phyloP scores from a whole-genome alignment of 2,113 vertebrate genomes.

The Rhizomys pruinosus region DNA sequence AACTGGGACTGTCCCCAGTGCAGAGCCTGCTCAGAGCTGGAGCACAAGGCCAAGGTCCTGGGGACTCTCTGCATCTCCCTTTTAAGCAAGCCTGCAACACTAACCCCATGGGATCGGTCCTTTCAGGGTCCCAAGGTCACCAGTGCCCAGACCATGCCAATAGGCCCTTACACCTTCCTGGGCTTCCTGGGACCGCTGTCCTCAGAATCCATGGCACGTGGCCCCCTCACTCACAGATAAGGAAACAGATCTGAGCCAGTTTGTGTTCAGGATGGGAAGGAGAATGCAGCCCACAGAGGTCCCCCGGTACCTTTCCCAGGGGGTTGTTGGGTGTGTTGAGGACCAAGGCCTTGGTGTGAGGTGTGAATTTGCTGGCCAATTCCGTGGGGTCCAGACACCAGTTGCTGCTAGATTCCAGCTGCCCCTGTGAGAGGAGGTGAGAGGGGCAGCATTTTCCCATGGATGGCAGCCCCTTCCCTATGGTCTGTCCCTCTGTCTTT shows the following conservation, averaged over 20 bases:
- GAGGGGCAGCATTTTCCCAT: neutral
- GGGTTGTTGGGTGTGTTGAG: constrained; percentile 98
- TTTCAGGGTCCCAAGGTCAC: neutral
- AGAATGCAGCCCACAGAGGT: neutral
- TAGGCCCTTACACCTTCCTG: neutral
- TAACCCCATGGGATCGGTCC: neutral
- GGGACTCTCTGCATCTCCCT: neutral
- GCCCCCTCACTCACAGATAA: neutral
- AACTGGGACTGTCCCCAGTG: neutral
- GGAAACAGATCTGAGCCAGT: neutral
- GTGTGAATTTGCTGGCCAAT: constrained; percentile 92
- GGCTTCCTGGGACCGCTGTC: neutral
- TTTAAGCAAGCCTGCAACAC: neutral
- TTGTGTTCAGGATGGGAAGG: rapidly evolving
- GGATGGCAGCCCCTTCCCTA: neutral
- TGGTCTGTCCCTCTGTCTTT: neutral
- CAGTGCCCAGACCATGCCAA: neutral
- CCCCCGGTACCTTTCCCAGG: constrained; percentile 92
- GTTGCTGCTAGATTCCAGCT: constrained; percentile 87
- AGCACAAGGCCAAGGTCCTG: rapidly evolving
- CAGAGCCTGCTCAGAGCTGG: neutral
- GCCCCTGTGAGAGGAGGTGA: constrained; percentile 74
- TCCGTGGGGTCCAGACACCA: constrained; percentile 93
- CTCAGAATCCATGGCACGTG: neutral
- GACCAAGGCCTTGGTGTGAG: constrained; percentile 92